A percentile compares a stretch with the other conserved stretches of the same genome.
phyloP scores from a whole-genome alignment of 1,140 invertebrate genomes.

The Acromyrmex charruanus region DNA sequence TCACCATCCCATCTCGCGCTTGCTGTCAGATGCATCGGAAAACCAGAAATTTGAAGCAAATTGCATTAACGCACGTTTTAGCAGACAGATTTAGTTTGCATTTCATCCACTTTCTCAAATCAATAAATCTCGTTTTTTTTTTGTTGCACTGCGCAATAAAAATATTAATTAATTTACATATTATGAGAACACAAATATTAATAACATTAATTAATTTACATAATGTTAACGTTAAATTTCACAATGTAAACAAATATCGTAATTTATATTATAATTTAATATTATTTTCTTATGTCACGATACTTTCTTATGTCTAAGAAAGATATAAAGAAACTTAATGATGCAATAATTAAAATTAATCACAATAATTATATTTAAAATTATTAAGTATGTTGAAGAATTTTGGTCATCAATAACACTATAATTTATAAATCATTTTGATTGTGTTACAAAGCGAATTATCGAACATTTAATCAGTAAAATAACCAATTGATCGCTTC shows the following conservation, averaged over 20 bases:
- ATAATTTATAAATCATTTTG: background rate
- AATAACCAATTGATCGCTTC: background rate
- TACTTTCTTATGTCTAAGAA: background rate
- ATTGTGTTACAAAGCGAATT: background rate
- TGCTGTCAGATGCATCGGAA: constrained; percentile 52
- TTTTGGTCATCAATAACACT: background rate
- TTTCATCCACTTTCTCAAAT: background rate
- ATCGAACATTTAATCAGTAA: background rate
- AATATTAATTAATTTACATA: too few species aligned
- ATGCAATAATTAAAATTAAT: background rate
- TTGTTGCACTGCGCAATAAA: background rate
- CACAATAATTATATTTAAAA: background rate
- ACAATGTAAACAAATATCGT: background rate
- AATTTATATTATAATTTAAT: constrained; percentile 1
- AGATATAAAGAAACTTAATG: background rate
- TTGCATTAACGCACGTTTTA: constrained; percentile 53
- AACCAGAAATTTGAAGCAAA: constrained; percentile 47
- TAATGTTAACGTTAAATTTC: background rate
- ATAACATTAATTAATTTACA: background rate
- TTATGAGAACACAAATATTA: background rate
- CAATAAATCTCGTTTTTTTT: background rate
- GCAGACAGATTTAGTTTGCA: background rate
- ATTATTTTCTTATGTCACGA: background rate
- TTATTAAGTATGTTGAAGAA: background rate
- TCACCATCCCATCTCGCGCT: constrained; percentile 40